Evolutionary conservation across 2,113 vertebrate species (phyloP).

Genomic region (Columba janthina): DNA sequence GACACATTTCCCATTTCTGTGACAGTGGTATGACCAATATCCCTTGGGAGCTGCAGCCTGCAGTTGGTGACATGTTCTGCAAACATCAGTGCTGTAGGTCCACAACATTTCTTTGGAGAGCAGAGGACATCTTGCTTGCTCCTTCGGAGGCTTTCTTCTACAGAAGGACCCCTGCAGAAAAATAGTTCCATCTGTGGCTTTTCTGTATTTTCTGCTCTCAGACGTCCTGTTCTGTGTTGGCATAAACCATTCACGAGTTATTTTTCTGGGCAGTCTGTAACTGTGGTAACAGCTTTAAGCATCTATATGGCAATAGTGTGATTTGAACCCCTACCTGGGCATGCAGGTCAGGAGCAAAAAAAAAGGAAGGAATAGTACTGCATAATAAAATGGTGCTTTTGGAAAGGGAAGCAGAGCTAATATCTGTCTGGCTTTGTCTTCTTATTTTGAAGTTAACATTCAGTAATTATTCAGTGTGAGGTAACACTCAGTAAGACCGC

Average conservation of each 20-base stretch:
- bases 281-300: neutral
- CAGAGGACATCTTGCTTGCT: neutral
- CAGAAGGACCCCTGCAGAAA: neutral
- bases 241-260: neutral
- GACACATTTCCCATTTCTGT: neutral
- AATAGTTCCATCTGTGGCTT: neutral
- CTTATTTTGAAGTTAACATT: neutral
- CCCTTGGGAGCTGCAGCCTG: neutral
- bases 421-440: neutral
- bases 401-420: neutral
- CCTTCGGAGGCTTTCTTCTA: neutral
- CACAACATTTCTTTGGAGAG: neutral
- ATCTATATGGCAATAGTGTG: accelerated
- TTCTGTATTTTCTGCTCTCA: neutral
- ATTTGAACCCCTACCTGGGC: neutral
- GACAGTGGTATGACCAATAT: neutral
- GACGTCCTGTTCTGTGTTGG: neutral
- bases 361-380: neutral
- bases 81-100: accelerated
- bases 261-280: neutral
- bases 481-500: neutral
- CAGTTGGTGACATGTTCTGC: accelerated
- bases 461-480: neutral
- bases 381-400: neutral
- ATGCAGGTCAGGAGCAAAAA: neutral